Base-by-base conservation (phyloP, 2,888 invertebrate species). In the Caenorhabditis sp. region DNA sequence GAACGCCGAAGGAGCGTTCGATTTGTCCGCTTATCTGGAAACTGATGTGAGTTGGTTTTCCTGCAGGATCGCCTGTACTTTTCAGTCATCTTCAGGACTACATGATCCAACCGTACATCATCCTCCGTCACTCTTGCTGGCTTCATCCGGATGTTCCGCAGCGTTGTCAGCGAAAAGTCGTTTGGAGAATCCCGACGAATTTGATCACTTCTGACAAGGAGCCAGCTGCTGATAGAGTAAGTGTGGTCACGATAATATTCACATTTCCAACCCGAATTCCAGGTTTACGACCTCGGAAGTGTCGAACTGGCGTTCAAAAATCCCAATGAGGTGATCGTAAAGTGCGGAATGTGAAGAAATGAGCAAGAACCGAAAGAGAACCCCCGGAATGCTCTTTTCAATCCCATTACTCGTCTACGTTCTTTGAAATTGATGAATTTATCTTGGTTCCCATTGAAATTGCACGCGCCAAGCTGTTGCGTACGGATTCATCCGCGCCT, bases 61-160 rank as follows among this genome's bases (percentile, higher is more conserved):
- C 22, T 26, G 11, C 24, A 3, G 5, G 51, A 51, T 22, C 5
- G 2, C 20, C 20, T 26, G 4, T n/a, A 40, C 40, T 15, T 18
- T 28, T 11, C n/a, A 4, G 26, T 15, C 15, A 6, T n/a, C 13
- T 56, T 56, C 32, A 60, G 24, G 40, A 40, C 0, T 67, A 51
- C 40, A 67, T 74, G 65, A 51, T 74, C 28, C 37, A 22, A 2
- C 72, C 72, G 18, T 72, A 72, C 24, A n/a, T 72, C 26, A 24
- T 72, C 28, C 56, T 74, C 28, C 56, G 58, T 20, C 74, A 74
- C 35, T 22, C 44, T 9, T 74, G 74, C 28, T 74, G 74, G 74
- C 56, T 64, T 20, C 15, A n/a, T 0, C 24, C 35, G 28, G 28
- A 67, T n/a, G 51, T 65, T 37, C 74, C 74, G 40, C 58, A 51